Percentiles rank a stretch among this genome's conserved stretches.
Conservation (phyloP, 2,113 vertebrate genomes). For the Xiphias gladius region DNA sequence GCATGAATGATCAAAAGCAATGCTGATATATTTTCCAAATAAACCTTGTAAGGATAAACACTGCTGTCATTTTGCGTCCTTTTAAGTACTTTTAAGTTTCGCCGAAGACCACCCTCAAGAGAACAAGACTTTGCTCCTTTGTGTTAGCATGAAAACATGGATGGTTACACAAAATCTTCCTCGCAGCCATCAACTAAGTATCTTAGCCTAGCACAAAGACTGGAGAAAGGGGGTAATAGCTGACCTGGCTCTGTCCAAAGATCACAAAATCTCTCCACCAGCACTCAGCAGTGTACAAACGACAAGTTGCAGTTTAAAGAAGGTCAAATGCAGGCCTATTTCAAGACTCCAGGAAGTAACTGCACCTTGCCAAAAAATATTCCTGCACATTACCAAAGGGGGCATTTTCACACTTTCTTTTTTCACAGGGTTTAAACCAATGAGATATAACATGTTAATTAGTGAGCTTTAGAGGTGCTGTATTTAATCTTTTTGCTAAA, state of each 20-base stretch:
- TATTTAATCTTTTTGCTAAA: too few relatives aligned
- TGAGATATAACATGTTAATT: too few relatives aligned
- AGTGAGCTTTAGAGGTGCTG: not conserved
- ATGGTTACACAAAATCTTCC: constrained; percentile 15
- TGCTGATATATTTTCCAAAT: not conserved
- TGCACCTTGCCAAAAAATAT: too few relatives aligned
- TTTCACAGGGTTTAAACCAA: too few relatives aligned
- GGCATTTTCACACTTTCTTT: too few relatives aligned
- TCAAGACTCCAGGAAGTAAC: too few relatives aligned
- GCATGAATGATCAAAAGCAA: not conserved
- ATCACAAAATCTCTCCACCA: not conserved
- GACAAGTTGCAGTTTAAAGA: too few relatives aligned
- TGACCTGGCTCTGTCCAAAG: too few relatives aligned
- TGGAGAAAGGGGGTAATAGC: too few relatives aligned
- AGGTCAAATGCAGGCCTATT: too few relatives aligned
- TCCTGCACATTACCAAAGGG: too few relatives aligned
- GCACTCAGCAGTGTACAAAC: not conserved
- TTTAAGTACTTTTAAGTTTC: not conserved
- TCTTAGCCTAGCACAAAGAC: not conserved
- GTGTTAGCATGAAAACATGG: not conserved
- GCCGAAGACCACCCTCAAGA: not conserved
- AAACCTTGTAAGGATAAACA: not conserved
- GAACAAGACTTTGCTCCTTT: not conserved
- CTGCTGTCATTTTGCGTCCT: not conserved
- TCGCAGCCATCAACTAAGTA: constrained; percentile 14